Base-by-base conservation (phyloP, 1,140 invertebrate genomes). In the Propsilocerus akamusi region DNA sequence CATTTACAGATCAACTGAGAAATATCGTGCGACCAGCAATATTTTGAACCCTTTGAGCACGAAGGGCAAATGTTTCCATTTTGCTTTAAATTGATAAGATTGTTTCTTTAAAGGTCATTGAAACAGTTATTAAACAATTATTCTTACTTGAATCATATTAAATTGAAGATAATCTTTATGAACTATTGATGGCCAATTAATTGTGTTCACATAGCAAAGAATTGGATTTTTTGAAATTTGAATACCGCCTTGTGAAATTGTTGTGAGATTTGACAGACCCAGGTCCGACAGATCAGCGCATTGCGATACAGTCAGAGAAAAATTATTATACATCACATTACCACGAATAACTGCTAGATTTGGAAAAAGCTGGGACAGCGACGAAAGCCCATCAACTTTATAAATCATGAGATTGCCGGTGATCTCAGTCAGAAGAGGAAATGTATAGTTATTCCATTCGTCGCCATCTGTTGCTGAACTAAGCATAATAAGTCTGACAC, bases 311-410 rank as follows among this genome's bases (percentile, higher is more conserved):
- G 94, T 76, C 14, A 97, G 67, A 10, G 91, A 86, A 65, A 87
- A 94, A 63, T 91, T 83, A 59, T 80, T 76, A 57, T 93, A 81
- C 8, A 95, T 68, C 37, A 75, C 73, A 55, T 85, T 75, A 23
- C 95, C 95, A 25, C 92, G 75, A 52, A 98, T 96, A 22, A 97
- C 80, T n/a, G 82, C 68, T 57, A 99, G 70, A 68, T 97, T 97
- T 5, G 95, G 95, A 66, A 99, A 97, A 17, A 98, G 68, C 54
- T 78, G 70, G 6, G 77, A 75, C 14, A 99, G 67, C 47, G 83
- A 84, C 26, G 70, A 72, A n/a, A 98, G 66, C 26, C 83, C 82
- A 55, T 73, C 74, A 12, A 88, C 78, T 55, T 86, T 75, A 54
- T 72, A 75, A 47, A 79, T 68, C 24, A 69, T 53, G 8, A 79